A percentile compares a stretch with the other conserved stretches of the same genome.
Conservation (phyloP, 1,140 invertebrate genomes). For the Zaprionus nigranus region DNA sequence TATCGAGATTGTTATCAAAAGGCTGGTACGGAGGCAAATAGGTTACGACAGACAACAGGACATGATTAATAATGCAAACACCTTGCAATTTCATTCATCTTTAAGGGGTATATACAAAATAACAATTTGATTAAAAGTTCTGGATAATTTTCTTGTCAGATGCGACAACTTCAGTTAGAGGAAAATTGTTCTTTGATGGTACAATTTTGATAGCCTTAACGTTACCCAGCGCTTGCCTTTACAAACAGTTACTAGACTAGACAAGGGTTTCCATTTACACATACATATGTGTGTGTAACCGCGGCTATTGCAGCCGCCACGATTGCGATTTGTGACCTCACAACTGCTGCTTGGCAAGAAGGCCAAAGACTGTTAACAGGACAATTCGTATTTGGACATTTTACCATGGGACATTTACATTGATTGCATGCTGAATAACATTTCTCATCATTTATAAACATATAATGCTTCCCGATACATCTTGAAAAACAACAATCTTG, state of each 20-base stretch:
- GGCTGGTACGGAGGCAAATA: too few relatives aligned
- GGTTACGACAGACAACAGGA: too few relatives aligned
- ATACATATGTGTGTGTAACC: conserved; percentile 1
- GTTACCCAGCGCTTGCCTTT: background rate
- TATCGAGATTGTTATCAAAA: too few relatives aligned
- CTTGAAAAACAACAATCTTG: too few relatives aligned
- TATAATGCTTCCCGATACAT: too few relatives aligned
- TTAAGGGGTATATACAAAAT: background rate
- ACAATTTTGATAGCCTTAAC: conserved; percentile 1
- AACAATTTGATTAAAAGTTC: conserved; percentile 5
- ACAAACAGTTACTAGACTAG: background rate
- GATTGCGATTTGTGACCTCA: conserved; percentile 46
- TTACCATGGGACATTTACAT: conserved; percentile 22
- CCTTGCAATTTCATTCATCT: background rate
- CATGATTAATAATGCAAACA: background rate
- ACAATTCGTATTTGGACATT: conserved; percentile 37
- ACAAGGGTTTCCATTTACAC: background rate
- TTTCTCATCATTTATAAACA: too few relatives aligned
- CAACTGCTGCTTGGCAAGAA: conserved; percentile 42
- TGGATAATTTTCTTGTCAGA: background rate
- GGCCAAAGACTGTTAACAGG: conserved; percentile 33
- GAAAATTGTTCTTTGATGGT: background rate
- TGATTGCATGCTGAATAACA: background rate
- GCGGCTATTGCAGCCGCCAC: conserved; percentile 31
- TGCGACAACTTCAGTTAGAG: background rate